These are phyloP conservation scores for Erynnis tages DNA, from an alignment of 2,888 invertebrate species.

Conservation along the genomic window DNA sequence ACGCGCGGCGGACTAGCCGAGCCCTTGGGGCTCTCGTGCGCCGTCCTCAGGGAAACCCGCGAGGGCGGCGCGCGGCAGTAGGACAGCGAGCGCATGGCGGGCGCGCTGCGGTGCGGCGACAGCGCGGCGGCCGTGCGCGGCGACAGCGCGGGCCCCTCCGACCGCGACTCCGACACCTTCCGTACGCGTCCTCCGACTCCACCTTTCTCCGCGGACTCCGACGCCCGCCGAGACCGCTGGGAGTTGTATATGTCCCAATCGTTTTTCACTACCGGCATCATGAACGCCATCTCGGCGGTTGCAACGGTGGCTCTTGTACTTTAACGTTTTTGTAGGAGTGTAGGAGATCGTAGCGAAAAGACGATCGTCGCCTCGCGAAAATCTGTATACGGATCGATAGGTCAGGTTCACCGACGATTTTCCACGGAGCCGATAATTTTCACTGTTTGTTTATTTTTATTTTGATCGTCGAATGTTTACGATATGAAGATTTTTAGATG, in stretches of 20 bases:
- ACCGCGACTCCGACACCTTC: constrained; percentile 88
- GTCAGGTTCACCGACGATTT: constrained; percentile 25
- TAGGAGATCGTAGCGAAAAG: constrained; percentile 45
- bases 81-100: constrained; percentile 83
- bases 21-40: constrained; percentile 82
- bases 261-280: constrained; percentile 97
- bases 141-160: constrained; percentile 87
- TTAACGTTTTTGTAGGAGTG: constrained; percentile 70
- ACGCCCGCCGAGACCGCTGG: constrained; percentile 87
- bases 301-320: constrained; percentile 62
- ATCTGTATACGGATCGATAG: constrained; percentile 53
- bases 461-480: constrained; percentile 33
- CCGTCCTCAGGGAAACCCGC: constrained; percentile 82
- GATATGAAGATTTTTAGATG: constrained; percentile 30
- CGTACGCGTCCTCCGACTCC: constrained; percentile 41
- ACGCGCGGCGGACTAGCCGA: constrained; percentile 84
- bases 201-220: constrained; percentile 83
- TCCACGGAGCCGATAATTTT: constrained; percentile 16
- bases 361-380: constrained; percentile 44
- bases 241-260: constrained; percentile 96
- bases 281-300: constrained; percentile 91
- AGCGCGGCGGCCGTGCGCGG: constrained; percentile 80
- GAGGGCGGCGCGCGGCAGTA: constrained; percentile 76
- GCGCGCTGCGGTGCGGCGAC: constrained; percentile 85
- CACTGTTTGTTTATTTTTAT: constrained; percentile 39